Evolutionary conservation across 2,113 vertebrate genomes (phyloP).

Genomic region (Platichthys stellatus): DNA sequence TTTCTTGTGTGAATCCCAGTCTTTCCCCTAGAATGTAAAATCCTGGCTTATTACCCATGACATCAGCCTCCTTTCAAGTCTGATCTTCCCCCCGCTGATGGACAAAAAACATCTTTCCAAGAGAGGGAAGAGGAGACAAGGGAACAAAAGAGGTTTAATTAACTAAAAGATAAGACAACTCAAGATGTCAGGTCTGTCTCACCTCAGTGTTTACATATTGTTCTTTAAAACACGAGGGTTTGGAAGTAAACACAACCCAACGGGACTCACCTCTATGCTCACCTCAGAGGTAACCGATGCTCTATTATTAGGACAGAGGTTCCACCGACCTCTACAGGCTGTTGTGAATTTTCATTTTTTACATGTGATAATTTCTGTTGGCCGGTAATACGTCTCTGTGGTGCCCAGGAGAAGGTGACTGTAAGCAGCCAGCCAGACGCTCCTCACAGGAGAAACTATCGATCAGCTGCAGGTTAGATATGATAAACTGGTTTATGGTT

Average conservation of each 20-base stretch:
- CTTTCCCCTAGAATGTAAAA: too few species aligned
- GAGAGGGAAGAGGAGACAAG: background rate
- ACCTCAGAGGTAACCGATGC: background rate
- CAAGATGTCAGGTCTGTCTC: constrained; percentile 4
- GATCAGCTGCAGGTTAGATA: constrained; percentile 58
- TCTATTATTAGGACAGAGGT: background rate
- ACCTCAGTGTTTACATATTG: constrained; percentile 24
- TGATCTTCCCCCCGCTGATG: background rate
- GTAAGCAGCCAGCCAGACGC: constrained; percentile 14
- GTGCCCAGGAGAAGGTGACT: constrained; percentile 14
- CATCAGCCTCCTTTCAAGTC: background rate
- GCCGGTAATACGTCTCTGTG: constrained; percentile 5
- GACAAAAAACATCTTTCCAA: background rate
- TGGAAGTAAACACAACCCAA: background rate
- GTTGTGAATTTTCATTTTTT: constrained; percentile 1
- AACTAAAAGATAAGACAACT: constrained; percentile 3
- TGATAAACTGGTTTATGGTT: constrained; percentile 45
- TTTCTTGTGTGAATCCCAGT: background rate
- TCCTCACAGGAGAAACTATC: constrained; percentile 42
- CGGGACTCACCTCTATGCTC: too few species aligned
- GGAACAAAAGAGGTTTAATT: background rate
- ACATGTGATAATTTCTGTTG: constrained; percentile 6
- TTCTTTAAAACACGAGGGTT: background rate
- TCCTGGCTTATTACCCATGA: background rate
- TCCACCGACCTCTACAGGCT: background rate